Evolutionary conservation across 2,113 vertebrate genomes (phyloP).

Genomic region (Erinaceus europaeus): DNA sequence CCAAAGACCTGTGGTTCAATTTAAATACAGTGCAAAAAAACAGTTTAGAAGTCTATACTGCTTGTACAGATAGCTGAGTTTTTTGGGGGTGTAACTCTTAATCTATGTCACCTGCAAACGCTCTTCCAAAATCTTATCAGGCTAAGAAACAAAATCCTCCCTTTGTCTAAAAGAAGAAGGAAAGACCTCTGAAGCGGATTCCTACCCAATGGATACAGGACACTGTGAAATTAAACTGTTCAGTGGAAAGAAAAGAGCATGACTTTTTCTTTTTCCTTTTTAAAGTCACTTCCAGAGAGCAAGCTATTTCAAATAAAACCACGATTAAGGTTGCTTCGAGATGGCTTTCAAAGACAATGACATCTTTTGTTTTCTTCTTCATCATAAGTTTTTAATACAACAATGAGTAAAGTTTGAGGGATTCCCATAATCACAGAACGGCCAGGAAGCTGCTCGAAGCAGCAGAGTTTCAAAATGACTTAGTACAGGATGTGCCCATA

Average conservation of each 20-base stretch:
- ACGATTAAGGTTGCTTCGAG: background rate
- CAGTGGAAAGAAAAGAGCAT: background rate
- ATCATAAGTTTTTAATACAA: too few relatives aligned
- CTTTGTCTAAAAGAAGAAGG: background rate
- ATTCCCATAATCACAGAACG: background rate
- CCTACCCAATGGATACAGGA: background rate
- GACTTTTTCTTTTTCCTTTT: conserved; percentile 59
- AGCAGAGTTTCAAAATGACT: conserved; percentile 56
- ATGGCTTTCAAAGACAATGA: conserved; percentile 11
- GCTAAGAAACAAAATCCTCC: background rate
- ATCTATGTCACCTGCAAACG: background rate
- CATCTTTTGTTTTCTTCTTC: background rate
- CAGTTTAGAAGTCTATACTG: background rate
- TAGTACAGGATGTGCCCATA: conserved; percentile 67
- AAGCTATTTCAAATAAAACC: conserved; percentile 6
- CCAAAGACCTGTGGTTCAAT: background rate
- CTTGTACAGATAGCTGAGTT: background rate
- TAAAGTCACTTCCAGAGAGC: conserved; percentile 39
- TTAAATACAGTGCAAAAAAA: background rate
- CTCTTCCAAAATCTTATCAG: background rate
- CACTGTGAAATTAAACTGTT: background rate
- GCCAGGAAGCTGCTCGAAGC: conserved; percentile 54
- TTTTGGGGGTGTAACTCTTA: conserved; percentile 17
- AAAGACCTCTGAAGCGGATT: background rate
- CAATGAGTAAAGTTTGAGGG: background rate